Evolutionary conservation across 2,888 invertebrate genomes (phyloP).

Genomic region (Linyphia triangularis): DNA sequence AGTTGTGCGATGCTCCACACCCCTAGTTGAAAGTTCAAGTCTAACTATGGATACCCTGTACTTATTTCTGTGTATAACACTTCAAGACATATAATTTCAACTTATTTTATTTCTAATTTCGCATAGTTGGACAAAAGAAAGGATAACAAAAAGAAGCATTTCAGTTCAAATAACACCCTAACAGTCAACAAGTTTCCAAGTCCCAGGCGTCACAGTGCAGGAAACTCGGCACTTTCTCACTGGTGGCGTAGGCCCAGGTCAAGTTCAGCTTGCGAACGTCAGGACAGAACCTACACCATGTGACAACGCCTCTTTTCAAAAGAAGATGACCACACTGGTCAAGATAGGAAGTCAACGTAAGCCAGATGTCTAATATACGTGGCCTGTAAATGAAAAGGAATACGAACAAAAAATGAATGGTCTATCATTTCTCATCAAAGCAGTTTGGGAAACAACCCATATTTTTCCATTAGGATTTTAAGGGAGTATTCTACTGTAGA

Average conservation of each 20-base stretch:
- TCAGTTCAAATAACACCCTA: not conserved
- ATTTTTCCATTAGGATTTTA: too few species aligned
- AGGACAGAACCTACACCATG: constrained; percentile 65
- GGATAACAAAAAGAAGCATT: constrained; percentile 34
- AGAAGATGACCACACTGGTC: constrained; percentile 3
- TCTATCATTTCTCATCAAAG: too few species aligned
- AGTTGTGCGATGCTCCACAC: too few species aligned
- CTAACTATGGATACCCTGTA: too few species aligned
- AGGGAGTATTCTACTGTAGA: too few species aligned
- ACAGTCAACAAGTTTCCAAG: constrained; percentile 30
- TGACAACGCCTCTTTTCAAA: constrained; percentile 17
- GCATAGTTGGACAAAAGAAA: constrained; percentile 43
- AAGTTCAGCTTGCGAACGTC: constrained; percentile 59
- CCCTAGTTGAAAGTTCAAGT: too few species aligned
- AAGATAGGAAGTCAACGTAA: not conserved
- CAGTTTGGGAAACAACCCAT: too few species aligned
- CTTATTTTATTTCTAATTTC: not conserved
- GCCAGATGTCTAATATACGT: too few species aligned
- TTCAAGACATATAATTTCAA: too few species aligned
- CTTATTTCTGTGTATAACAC: too few species aligned
- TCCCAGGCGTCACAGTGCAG: constrained; percentile 60
- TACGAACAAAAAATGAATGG: too few species aligned
- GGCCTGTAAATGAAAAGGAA: too few species aligned
- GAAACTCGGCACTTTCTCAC: constrained; percentile 35
- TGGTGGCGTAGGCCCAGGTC: constrained; percentile 60